Evolutionary conservation across 2,888 invertebrate species (phyloP).

Genomic region (Heliconius ethilla): DNA sequence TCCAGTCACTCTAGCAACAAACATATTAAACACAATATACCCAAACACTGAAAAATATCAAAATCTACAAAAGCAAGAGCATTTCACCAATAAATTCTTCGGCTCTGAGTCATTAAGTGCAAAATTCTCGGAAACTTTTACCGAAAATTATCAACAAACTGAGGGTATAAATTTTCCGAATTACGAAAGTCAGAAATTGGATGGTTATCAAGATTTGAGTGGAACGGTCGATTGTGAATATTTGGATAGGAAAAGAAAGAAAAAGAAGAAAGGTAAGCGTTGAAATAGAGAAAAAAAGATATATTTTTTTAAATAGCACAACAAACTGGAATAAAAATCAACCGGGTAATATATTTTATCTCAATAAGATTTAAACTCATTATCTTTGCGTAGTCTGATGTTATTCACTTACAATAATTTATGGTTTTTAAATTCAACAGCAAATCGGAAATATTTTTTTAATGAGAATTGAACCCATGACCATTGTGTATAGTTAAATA

Average conservation of each 20-base stretch:
- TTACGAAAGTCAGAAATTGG: conserved; percentile 59
- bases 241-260: conserved; percentile 58
- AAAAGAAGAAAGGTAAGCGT: conserved; percentile 57
- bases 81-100: conserved; percentile 64
- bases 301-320: neutral
- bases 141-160: conserved; percentile 70
- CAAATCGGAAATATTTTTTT: no score
- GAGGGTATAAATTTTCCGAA: conserved; percentile 68
- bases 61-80: conserved; percentile 57
- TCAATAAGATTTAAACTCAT: no score
- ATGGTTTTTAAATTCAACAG: no score
- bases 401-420: no score
- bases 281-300: neutral
- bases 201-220: conserved; percentile 73
- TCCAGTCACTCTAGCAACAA: conserved; percentile 71
- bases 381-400: no score
- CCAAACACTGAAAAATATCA: conserved; percentile 69
- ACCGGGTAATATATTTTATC: no score
- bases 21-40: conserved; percentile 72
- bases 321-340: no score
- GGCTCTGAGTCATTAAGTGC: conserved; percentile 69
- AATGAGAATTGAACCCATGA: no score
- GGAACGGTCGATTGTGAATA: conserved; percentile 63
- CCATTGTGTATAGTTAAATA: no score
- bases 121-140: conserved; percentile 67